These are phyloP conservation scores for Amazona ochrocephala DNA, from an alignment of 2,797 vertebrate genomes.

Conservation along the genomic window DNA sequence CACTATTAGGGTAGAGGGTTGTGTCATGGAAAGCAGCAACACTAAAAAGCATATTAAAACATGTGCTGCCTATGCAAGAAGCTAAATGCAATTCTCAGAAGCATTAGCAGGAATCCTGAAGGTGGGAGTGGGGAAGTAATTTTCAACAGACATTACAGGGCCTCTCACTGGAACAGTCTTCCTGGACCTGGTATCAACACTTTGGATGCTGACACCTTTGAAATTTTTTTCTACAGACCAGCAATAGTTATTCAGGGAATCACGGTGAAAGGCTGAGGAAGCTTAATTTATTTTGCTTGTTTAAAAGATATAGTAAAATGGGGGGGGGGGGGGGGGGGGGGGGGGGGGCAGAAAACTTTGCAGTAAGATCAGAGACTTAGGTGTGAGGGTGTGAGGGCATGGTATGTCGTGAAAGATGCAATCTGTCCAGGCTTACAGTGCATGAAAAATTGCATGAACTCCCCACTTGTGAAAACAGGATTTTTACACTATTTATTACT, in stretches of 20 bases:
- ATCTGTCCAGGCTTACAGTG: neutral
- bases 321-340: too few species aligned
- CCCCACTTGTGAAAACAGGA: neutral
- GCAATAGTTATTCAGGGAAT: neutral
- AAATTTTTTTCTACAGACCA: neutral
- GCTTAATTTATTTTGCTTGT: neutral
- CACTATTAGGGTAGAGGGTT: neutral
- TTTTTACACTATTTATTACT: neutral
- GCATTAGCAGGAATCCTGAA: neutral
- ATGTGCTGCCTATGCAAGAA: neutral
- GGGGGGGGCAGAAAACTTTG: neutral
- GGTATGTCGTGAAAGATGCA: neutral
- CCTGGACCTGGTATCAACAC: neutral
- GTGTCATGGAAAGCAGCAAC: neutral
- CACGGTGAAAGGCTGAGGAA: neutral
- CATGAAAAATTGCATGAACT: neutral
- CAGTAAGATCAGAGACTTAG: neutral
- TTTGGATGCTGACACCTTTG: neutral
- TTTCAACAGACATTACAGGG: neutral
- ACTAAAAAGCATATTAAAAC: neutral
- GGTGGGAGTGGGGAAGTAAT: neutral
- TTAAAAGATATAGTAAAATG: neutral
- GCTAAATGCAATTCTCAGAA: neutral
- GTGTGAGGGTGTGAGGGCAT: neutral
- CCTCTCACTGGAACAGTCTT: neutral